phyloP scores from a whole-genome alignment of 2,888 invertebrate species.

The Thysanoteuthis rhombus region DNA sequence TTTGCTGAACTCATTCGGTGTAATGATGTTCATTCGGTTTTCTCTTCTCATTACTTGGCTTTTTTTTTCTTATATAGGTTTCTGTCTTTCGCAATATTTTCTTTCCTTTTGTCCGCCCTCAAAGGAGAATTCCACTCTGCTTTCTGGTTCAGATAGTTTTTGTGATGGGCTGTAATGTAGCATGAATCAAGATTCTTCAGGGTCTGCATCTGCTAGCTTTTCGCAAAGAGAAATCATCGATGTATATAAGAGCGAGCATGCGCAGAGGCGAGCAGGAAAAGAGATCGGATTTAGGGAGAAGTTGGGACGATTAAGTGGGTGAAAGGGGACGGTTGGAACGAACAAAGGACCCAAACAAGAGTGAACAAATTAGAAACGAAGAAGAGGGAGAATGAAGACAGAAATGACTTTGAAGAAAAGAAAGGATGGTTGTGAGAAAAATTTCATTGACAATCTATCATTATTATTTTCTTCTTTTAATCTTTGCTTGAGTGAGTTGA shows the following conservation, averaged over 20 bases:
- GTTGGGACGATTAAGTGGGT: not conserved
- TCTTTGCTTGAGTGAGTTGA: no score
- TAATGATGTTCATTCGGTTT: no score
- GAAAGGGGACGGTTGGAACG: not conserved
- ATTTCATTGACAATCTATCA: no score
- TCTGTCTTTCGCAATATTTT: not conserved
- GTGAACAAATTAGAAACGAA: not conserved
- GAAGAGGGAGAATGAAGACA: not conserved
- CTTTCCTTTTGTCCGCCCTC: not conserved
- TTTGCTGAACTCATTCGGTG: no score
- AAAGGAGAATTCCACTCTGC: not conserved
- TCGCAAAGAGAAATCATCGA: not conserved
- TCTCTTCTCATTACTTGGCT: no score
- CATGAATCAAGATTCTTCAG: not conserved
- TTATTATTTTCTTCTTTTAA: no score
- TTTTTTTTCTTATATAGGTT: no score
- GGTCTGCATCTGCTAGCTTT: conserved; percentile 12
- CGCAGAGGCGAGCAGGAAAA: not conserved
- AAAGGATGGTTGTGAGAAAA: no score
- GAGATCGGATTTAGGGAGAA: not conserved
- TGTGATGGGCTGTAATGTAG: not conserved
- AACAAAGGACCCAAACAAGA: not conserved
- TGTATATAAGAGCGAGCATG: not conserved
- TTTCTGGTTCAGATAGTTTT: not conserved
- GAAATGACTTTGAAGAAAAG: no score